Evolutionary conservation across 2,888 invertebrate genomes (phyloP), one percentile per base, ranked within the genome.

Genomic region (Idaea straminata): DNA sequence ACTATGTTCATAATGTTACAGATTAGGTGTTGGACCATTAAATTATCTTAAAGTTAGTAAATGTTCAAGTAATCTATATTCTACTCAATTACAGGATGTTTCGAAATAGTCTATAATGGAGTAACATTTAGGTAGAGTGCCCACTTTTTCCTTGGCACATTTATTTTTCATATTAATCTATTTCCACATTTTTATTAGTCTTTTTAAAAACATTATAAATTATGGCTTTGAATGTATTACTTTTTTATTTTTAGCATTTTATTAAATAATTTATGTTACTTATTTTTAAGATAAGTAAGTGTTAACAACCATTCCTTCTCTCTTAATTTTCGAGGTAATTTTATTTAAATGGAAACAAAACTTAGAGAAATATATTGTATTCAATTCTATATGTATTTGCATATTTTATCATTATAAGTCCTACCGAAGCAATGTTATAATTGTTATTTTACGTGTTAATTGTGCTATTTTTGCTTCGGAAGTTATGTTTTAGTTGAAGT

Each of bases 21-120:
- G 47, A 59, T 64, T 68, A 62, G 62, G 62, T 65, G 62, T 62
- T 62, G 64, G 64, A 64, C 64, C 64, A 64, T 64, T 64, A 62
- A 64, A 47, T 47, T 47, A 47, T 47, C 47, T 7, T 47, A 10
- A 47, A 47, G 3, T 13, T 25, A 38, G 15, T 61, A 47, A 63
- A 60, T 10, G 47, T 7, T 63, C 61, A 59, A 25, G 16, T 59
- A 62, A 65, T 65, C 38, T 64, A 63, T 60, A 66, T 63, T 62
- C 13, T 63, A 63, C 47, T 47, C 47, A 47, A 47, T 13, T 47
- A 47, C 47, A 47, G 47, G 47, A 47, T 47, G 10, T 47, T 47
- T 0, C 47, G 47, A 10, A 47, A 47, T 47, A 47, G 10, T 47
- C 7, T 38, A 38, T 10, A 38, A 38, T 38, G 6, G 13, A 38